Conservation (phyloP, 2,113 vertebrate genomes). For the Monopterus albus region DNA sequence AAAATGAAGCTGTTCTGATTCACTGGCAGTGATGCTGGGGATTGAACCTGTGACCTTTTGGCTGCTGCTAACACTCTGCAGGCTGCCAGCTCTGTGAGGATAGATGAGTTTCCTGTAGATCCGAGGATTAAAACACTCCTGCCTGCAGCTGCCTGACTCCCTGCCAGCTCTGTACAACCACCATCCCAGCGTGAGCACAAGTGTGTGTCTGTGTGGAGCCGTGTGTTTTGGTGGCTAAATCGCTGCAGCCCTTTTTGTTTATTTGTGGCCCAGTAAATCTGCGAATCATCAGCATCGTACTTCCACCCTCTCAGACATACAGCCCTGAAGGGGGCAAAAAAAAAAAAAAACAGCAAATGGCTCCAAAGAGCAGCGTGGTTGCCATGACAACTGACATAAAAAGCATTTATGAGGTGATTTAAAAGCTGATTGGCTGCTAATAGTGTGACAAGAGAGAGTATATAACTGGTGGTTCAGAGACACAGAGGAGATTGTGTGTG, state of each 20-base stretch:
- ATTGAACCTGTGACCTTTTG: conserved; percentile 15
- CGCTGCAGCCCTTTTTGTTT: background rate
- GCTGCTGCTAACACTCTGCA: conserved; percentile 9
- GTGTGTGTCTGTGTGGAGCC: conserved; percentile 22
- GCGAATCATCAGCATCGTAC: conserved; percentile 6
- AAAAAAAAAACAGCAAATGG: conserved; percentile 50
- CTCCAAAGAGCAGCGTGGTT: conserved; percentile 61
- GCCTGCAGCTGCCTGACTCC: conserved; percentile 25
- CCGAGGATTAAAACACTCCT: conserved; percentile 17
- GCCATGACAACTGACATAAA: conserved; percentile 71
- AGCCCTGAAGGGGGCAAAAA: conserved; percentile 28
- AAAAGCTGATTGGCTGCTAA: conserved; percentile 48
- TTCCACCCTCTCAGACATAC: background rate
- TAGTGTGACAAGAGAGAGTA: conserved; percentile 30
- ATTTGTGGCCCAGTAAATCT: conserved; percentile 28
- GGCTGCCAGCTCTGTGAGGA: conserved; percentile 13
- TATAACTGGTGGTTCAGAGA: background rate
- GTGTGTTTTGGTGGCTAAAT: background rate
- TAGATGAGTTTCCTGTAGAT: conserved; percentile 1
- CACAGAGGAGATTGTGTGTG: no score
- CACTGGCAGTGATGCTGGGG: background rate
- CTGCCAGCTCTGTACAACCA: conserved; percentile 26
- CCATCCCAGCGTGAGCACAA: background rate
- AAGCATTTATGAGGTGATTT: conserved; percentile 67
- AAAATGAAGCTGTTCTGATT: no score